phyloP scores from a whole-genome alignment of 2,113 vertebrate genomes.

The Urocitellus parryii region DNA sequence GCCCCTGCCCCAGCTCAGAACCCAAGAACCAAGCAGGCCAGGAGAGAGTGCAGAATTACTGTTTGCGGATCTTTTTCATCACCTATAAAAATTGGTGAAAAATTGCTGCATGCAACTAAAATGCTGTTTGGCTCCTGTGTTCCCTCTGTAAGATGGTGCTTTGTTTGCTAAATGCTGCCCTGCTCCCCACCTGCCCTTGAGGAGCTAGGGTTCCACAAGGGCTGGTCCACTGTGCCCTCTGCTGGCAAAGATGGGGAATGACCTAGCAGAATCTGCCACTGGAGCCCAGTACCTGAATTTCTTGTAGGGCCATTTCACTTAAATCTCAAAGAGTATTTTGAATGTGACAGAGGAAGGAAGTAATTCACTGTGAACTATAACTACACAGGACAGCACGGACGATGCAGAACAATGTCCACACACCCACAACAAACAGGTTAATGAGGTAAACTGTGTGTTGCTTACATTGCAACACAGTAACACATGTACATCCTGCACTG shows the following conservation, averaged over 20 bases:
- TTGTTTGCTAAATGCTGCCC: neutral
- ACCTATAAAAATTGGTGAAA: neutral
- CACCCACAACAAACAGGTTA: too few relatives aligned
- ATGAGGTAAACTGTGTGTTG: neutral
- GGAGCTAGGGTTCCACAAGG: fast-evolving
- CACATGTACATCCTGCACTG: neutral
- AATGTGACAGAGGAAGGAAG: neutral
- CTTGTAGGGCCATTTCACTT: neutral
- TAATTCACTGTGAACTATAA: fast-evolving
- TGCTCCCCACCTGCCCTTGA: neutral
- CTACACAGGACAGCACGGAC: neutral
- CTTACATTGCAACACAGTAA: neutral
- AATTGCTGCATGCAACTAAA: neutral
- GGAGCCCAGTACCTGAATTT: fast-evolving
- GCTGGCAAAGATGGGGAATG: neutral
- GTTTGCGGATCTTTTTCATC: neutral
- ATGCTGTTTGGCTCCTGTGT: fast-evolving
- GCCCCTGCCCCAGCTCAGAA: fast-evolving
- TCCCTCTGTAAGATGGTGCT: fast-evolving
- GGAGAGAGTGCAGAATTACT: neutral
- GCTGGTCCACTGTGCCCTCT: constrained; percentile 63
- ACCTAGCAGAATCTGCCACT: fast-evolving
- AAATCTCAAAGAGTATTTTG: neutral
- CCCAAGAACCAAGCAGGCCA: neutral
- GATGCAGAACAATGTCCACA: neutral